Base-by-base conservation (phyloP, 37 sponge, comb jelly and placozoan species). In the Ephydatia muelleri region DNA sequence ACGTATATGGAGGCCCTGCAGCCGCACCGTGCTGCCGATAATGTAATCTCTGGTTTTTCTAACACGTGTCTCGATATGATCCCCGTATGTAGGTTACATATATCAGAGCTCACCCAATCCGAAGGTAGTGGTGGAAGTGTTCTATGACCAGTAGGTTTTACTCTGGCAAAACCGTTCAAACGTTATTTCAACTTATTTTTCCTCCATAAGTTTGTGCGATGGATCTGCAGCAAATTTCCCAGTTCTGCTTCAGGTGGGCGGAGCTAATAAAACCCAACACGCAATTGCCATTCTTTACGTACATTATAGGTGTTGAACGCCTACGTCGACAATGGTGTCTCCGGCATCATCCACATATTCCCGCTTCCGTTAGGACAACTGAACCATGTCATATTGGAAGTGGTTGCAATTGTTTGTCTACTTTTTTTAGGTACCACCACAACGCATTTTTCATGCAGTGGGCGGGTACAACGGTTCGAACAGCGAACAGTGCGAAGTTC, bases 391-490 rank as follows among this genome's bases (percentile, higher is more conserved):
- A 26, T 29, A 68, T 28, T 29, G 3, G 70, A 29, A 68, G 70
- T 68, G 70, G 70, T 3, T 28, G 3, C 3, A 12, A 29, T 6
- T 9, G 9, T 3, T 5, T 26, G 70, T 68, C 28, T 68, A 3
- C 43, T 43, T 34, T 4, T 47, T 34, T 4, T 47, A 89, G 90
- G 29, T 84, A 85, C 85, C 90, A 89, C 37, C 90, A 89, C 85
- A 85, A 89, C 75, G 85, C 90, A 21, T 89, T 69, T 69, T 89
- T 89, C 72, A 49, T 83, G 73, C 85, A 84, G 81, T 69, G 76
- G 34, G 90, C 76, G 12, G 84, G 85, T 27, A 85, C 80, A 49
- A 71, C 76, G 0, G 82, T 89, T 26, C 79, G 85, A 27, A 66
- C 28, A 12, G 30, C 47, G 21, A 37, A 57, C 26, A 76, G 32